Evolutionary conservation across 1,140 invertebrate species (phyloP).

Genomic region (Akabosia matsudoensis): DNA sequence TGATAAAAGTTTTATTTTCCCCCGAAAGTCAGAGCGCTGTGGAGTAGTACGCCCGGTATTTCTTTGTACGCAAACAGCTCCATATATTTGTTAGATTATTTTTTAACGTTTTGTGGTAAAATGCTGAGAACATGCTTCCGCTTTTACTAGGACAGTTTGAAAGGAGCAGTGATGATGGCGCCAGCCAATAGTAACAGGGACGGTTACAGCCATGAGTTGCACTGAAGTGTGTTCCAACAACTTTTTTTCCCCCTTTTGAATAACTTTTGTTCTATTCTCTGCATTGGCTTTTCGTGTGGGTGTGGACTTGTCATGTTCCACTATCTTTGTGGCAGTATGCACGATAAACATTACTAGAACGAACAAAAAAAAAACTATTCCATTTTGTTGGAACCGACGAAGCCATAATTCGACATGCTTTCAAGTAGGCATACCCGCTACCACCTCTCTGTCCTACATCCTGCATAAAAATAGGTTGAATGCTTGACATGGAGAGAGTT

Average conservation of each 20-base stretch:
- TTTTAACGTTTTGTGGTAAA: no score
- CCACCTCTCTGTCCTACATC: slow-evolving; percentile 22
- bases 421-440: slow-evolving; percentile 5
- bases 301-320: slow-evolving; percentile 17
- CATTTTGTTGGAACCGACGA: not conserved
- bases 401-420: slow-evolving; percentile 20
- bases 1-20: no score
- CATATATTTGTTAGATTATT: no score
- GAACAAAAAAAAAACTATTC: not conserved
- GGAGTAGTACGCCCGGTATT: no score
- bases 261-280: not conserved
- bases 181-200: no score
- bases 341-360: not conserved
- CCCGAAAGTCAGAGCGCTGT: no score
- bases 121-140: not conserved
- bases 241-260: not conserved
- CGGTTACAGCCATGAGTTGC: no score
- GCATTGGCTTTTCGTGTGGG: slow-evolving; percentile 10
- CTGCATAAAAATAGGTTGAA: no score
- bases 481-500: no score
- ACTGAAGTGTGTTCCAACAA: no score
- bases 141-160: not conserved
- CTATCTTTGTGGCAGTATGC: not conserved
- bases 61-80: no score
- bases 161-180: not conserved